Percentiles rank a stretch among this genome's conserved stretches.
Conservation (phyloP, 35 echinoderm and acorn worm genomes). For the Heliocidaris tuberculata region DNA sequence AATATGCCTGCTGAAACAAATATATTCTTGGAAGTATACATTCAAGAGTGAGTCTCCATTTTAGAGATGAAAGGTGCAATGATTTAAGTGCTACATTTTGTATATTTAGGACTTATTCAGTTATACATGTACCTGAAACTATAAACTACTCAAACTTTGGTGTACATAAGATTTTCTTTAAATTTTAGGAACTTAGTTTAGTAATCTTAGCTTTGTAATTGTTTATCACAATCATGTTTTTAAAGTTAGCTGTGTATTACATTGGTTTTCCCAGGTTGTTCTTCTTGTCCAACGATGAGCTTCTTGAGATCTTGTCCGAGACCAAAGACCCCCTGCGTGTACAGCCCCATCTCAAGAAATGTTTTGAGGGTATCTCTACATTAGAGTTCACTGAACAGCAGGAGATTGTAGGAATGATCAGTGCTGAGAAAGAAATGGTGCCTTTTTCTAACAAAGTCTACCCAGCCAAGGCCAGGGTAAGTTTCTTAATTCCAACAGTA, state of each 20-base stretch:
- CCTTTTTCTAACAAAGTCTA: constrained; percentile 92
- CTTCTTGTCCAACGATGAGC: constrained; percentile 98
- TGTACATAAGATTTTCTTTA: no score
- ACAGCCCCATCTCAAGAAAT: constrained; percentile 99
- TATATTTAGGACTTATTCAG: no score
- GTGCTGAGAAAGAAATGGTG: constrained; percentile 89
- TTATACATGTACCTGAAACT: no score
- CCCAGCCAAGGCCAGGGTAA: constrained; percentile 94
- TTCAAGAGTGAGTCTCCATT: no score
- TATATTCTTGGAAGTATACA: no score
- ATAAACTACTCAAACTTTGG: no score
- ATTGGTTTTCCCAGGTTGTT: constrained; percentile 68
- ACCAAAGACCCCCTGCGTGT: constrained; percentile 96
- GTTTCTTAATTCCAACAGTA: background rate
- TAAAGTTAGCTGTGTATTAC: background rate
- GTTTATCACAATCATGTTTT: no score
- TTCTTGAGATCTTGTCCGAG: constrained; percentile 98
- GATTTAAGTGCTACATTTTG: no score
- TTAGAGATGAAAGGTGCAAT: no score
- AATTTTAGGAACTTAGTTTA: no score
- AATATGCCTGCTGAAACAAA: no score
- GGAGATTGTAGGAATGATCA: constrained; percentile 97
- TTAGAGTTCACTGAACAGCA: constrained; percentile 98
- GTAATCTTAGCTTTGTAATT: no score
- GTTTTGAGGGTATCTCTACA: constrained; percentile 98